These are phyloP conservation scores for Calameuta filiformis DNA, from an alignment of 2,888 invertebrate species.

Conservation along the genomic window DNA sequence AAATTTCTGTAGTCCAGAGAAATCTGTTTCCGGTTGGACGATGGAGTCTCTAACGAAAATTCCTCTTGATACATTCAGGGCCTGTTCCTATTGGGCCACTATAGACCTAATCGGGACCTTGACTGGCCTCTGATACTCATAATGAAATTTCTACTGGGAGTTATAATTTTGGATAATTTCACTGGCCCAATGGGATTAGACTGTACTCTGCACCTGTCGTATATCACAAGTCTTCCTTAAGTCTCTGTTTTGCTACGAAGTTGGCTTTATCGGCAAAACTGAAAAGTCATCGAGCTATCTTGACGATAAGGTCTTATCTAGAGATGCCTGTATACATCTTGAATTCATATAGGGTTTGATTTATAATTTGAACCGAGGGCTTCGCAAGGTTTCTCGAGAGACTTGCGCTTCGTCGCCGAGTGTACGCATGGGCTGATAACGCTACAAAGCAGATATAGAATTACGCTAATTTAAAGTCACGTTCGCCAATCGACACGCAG, in stretches of 20 bases:
- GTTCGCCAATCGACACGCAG: slow-evolving; percentile 15
- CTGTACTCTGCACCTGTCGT: background rate
- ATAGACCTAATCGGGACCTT: no score
- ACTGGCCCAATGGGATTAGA: background rate
- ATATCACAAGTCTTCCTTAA: background rate
- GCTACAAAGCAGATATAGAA: background rate
- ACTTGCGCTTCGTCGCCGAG: background rate
- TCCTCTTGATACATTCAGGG: no score
- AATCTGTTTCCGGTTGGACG: no score
- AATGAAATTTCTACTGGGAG: background rate
- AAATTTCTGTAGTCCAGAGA: no score
- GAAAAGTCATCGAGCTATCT: slow-evolving; percentile 1
- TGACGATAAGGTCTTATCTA: background rate
- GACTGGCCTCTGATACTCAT: no score
- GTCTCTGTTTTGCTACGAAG: background rate
- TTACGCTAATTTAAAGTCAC: slow-evolving; percentile 9
- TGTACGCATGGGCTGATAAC: background rate
- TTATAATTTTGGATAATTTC: background rate
- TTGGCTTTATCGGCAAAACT: slow-evolving; percentile 1
- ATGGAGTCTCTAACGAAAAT: no score
- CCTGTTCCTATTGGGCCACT: no score
- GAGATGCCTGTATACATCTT: background rate
- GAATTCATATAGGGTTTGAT: background rate
- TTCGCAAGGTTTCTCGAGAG: background rate
- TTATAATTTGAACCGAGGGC: background rate